phyloP scores from a whole-genome alignment of 2,888 invertebrate genomes.

The Gastrophysa polygoni region DNA sequence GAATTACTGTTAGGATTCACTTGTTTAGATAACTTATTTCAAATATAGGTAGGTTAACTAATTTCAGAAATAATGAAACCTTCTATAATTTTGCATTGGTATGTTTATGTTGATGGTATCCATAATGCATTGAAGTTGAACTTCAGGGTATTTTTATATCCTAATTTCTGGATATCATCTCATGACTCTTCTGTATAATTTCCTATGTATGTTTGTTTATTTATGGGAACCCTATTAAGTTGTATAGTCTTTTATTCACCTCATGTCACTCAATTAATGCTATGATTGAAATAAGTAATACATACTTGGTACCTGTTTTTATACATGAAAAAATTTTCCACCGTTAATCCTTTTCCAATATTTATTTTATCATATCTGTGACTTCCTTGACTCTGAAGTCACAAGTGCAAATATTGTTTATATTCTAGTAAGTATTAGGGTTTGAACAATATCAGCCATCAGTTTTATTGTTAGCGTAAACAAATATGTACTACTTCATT shows the following conservation, averaged over 20 bases:
- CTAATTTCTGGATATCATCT: too few species aligned
- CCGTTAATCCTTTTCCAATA: too few species aligned
- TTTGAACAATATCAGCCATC: too few species aligned
- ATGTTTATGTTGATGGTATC: background rate
- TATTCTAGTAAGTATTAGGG: background rate
- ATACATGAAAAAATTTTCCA: background rate
- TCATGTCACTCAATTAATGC: background rate
- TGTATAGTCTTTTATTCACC: background rate
- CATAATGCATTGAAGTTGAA: background rate
- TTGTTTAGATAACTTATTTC: background rate
- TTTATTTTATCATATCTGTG: background rate
- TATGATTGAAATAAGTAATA: background rate
- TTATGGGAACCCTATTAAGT: background rate
- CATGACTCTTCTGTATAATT: too few species aligned
- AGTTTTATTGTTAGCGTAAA: background rate
- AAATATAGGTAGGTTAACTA: background rate
- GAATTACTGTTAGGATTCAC: constrained; percentile 7
- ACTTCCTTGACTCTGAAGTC: background rate
- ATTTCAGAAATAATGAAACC: background rate
- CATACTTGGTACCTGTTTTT: background rate
- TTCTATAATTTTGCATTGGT: background rate
- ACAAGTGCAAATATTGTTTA: background rate
- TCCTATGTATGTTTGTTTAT: too few species aligned
- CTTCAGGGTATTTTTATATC: background rate
- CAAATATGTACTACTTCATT: background rate